Evolutionary conservation across 2,113 vertebrate genomes (phyloP).

Genomic region (Nanorana parkeri): DNA sequence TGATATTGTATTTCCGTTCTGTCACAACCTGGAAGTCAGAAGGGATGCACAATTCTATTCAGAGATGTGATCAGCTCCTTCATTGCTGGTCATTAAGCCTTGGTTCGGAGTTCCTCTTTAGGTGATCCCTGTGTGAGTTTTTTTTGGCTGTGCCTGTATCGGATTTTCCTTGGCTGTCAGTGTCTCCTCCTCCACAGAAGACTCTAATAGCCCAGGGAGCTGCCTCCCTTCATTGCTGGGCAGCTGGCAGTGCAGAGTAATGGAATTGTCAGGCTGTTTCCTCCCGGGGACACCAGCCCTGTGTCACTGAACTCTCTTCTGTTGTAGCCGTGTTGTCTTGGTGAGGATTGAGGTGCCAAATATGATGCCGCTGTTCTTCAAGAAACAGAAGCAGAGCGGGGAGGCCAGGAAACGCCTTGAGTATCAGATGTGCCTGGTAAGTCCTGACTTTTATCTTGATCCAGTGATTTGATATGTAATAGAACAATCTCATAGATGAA

Average conservation of each 20-base stretch:
- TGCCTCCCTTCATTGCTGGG: not conserved
- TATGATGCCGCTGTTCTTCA: slow-evolving; percentile 90
- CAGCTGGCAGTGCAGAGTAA: not conserved
- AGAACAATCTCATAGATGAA: not conserved
- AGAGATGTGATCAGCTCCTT: no score
- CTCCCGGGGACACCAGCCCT: not conserved
- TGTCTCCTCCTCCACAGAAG: not conserved
- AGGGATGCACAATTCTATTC: no score
- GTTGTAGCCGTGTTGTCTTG: not conserved
- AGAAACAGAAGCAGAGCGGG: slow-evolving; percentile 86
- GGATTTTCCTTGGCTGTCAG: not conserved
- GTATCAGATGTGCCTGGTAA: slow-evolving; percentile 91
- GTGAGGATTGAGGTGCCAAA: not conserved
- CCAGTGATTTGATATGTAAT: not conserved
- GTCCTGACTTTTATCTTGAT: slow-evolving; percentile 22
- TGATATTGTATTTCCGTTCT: not conserved
- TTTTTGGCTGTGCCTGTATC: not conserved
- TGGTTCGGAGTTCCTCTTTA: not conserved
- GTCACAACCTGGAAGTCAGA: not conserved
- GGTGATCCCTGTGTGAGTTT: not conserved
- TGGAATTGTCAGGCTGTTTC: not conserved
- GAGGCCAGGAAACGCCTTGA: slow-evolving; percentile 89
- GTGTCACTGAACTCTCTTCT: not conserved
- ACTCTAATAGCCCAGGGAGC: no score
- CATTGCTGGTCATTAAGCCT: not conserved